phyloP scores from a whole-genome alignment of 2,797 vertebrate species.

The Semotilus atromaculatus region DNA sequence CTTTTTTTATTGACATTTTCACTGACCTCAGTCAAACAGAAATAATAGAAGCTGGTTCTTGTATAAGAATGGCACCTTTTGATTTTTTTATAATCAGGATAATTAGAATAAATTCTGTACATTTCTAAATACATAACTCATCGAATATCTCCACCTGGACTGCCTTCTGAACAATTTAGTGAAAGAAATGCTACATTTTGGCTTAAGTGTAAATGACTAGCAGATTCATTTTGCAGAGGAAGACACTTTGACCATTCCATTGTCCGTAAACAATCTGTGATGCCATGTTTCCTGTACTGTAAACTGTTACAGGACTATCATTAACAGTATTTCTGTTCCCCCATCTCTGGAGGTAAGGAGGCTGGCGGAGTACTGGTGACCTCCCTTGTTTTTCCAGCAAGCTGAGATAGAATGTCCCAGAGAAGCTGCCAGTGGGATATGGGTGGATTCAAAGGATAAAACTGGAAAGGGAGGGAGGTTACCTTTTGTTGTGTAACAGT shows the following conservation, averaged over 20 bases:
- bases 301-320: conserved; percentile 24
- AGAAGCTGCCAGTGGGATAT: conserved; percentile 45
- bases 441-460: conserved; percentile 36
- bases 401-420: conserved; percentile 29
- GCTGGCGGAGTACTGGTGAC: conserved; percentile 14
- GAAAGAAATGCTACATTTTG: background rate
- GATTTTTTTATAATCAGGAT: background rate
- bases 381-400: conserved; percentile 54
- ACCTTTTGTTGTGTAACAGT: conserved; percentile 40
- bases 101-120: background rate
- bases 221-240: background rate
- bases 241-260: conserved; percentile 30
- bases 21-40: background rate
- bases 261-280: conserved; percentile 35
- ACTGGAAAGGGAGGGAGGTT: conserved; percentile 2
- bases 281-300: conserved; percentile 22
- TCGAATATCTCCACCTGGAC: too few species aligned
- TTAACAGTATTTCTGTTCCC: background rate
- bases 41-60: background rate
- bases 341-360: conserved; percentile 22
- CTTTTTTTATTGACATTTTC: background rate
- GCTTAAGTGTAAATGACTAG: background rate
- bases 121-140: too few species aligned
- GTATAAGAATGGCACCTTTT: background rate
- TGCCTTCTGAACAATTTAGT: background rate